Evolutionary conservation across 2,113 vertebrate species (phyloP).

Genomic region (Grammomys surdaster): DNA sequence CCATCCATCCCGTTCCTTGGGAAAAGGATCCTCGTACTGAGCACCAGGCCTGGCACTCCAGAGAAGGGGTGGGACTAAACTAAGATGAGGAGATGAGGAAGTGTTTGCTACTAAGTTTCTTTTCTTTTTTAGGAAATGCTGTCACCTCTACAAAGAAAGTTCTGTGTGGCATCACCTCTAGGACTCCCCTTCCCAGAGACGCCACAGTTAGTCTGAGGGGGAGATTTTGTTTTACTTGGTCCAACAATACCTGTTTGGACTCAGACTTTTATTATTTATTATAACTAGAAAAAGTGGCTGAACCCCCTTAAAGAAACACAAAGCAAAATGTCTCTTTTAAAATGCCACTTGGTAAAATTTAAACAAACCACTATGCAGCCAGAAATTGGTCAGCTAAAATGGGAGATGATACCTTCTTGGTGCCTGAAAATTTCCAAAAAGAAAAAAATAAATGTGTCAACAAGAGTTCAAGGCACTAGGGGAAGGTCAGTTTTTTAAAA

Average conservation of each 20-base stretch:
- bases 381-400: background rate
- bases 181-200: background rate
- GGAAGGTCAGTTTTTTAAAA: too few species aligned
- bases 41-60: background rate
- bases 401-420: background rate
- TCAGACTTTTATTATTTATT: slow-evolving; percentile 36
- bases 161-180: background rate
- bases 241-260: background rate
- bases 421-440: background rate
- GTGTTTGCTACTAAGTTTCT: background rate
- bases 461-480: background rate
- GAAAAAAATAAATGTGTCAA: background rate
- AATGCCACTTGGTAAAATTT: background rate
- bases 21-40: background rate
- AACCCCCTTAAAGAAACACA: slow-evolving; percentile 1
- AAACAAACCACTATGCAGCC: background rate
- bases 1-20: background rate
- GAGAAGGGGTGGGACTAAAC: background rate
- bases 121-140: slow-evolving; percentile 26
- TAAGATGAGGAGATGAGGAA: background rate
- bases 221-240: slow-evolving; percentile 24
- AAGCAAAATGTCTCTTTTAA: slow-evolving; percentile 38
- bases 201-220: background rate
- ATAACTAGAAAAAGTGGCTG: background rate
- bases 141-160: background rate